Base-by-base conservation (phyloP, 2,888 invertebrate genomes). In the Venusia cambrica region DNA sequence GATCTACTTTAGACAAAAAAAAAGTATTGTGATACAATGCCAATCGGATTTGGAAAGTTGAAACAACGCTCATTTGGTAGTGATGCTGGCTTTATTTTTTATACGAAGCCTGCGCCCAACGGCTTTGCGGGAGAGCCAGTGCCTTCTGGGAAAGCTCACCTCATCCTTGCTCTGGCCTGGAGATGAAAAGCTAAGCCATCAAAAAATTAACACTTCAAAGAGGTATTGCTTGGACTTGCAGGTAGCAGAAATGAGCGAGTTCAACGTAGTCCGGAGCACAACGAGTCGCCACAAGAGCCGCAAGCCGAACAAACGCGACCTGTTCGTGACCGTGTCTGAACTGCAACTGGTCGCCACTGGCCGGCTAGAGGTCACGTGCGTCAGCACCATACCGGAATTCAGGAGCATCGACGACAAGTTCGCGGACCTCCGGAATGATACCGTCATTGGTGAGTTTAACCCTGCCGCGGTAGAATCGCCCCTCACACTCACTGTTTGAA, bases 321-420 rank as follows among this genome's bases (percentile, higher is more conserved):
- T 94, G 28, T 92, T 90, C 54, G 89, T 94, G 50, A 91, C 93
- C 42, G 90, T 94, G 33, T 91, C 92, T 1, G 92, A 92, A 50
- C 85, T 93, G 44, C 92, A 93, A 64, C 88, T 91, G 28, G 91
- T 92, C 9, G 90, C 89, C 18, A 92, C 92, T 39, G 93, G 93
- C 2, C 87, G 90, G 37, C 84, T 94, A 43, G 91, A 92, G 65
- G 90, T 94, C 55, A 92, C 92, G 38, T 94, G 94, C 65, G 89
- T 93, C 69, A 90, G 94, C 60, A 94, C 94, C 29, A 94, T 94
- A 56, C 94, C 94, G 0, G 91, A 92, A 52, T 92, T 92, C 58
- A 89, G 93, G 37, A 91, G 89, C 45, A 90, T 91, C 48, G 90
- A 91, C 37, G 92, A 92, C 59, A 89, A 91, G 62, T 94, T 92